Conservation (phyloP, 2,797 vertebrate species). For the Diplodus puntazzo region DNA sequence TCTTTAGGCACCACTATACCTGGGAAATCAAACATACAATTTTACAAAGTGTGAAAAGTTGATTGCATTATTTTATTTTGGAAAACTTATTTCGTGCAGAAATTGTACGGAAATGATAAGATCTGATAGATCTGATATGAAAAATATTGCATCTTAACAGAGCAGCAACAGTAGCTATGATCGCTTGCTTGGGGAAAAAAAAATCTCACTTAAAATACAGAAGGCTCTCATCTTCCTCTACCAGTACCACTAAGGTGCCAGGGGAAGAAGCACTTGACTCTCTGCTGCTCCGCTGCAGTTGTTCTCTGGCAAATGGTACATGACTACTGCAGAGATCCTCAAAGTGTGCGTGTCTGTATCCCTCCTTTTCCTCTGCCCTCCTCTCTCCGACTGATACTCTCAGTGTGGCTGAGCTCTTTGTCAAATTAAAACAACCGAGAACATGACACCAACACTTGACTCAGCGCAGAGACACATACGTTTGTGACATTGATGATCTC, state of each 20-base stretch:
- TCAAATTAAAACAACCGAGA: conserved; percentile 32
- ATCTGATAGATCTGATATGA: background rate
- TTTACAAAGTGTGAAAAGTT: background rate
- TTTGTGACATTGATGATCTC: conserved; percentile 29
- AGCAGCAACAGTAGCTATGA: background rate
- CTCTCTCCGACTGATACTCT: conserved; percentile 18
- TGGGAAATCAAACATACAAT: background rate
- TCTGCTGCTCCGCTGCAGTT: conserved; percentile 37
- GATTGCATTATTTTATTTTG: background rate
- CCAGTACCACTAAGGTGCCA: conserved; percentile 22
- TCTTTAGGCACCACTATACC: background rate
- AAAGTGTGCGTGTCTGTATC: conserved; percentile 6
- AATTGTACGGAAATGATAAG: background rate
- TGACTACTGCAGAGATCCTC: conserved; percentile 34
- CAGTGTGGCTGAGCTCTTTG: conserved; percentile 37
- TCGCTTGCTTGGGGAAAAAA: background rate
- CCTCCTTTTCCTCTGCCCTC: conserved; percentile 2
- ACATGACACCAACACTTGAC: conserved; percentile 46
- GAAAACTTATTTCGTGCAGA: background rate
- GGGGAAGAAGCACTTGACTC: conserved; percentile 44
- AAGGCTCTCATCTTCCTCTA: conserved; percentile 32
- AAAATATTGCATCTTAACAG: background rate
- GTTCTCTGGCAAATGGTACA: conserved; percentile 51
- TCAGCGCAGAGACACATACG: background rate
- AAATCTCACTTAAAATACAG: conserved; percentile 21